Conservation (phyloP, 2,797 vertebrate genomes). For the Intellagama lesueurii region DNA sequence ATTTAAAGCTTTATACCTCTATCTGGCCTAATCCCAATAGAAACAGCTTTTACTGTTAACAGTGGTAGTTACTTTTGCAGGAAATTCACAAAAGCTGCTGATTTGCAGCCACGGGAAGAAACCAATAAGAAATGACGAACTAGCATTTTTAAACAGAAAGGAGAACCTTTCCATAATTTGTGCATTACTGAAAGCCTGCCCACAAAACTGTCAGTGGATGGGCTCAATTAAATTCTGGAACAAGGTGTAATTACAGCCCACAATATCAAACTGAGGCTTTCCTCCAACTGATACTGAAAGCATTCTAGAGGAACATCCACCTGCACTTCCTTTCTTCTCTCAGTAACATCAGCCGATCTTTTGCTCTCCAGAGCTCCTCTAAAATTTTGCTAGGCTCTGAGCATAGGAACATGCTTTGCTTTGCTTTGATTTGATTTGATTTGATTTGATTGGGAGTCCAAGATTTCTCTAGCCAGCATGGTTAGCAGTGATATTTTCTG, state of each 20-base stretch:
- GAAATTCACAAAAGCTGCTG: constrained; percentile 57
- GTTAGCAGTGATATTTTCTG: no score
- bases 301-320: constrained; percentile 25
- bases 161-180: constrained; percentile 56
- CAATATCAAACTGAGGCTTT: constrained; percentile 37
- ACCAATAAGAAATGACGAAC: constrained; percentile 62
- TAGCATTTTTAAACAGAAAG: constrained; percentile 59
- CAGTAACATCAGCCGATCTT: background rate
- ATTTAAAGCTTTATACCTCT: constrained; percentile 59
- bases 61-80: constrained; percentile 59
- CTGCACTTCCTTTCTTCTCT: background rate
- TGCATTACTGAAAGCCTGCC: constrained; percentile 53
- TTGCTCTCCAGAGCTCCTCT: background rate
- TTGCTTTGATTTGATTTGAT: no score
- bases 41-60: constrained; percentile 60
- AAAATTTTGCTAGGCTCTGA: background rate
- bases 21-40: constrained; percentile 68
- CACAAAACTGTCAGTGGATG: constrained; percentile 42
- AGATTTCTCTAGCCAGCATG: no score
- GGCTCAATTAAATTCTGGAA: constrained; percentile 51
- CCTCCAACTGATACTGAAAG: constrained; percentile 36
- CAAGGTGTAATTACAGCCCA: constrained; percentile 8
- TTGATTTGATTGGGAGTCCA: no score
- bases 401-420: no score
- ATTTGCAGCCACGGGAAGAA: constrained; percentile 60